These are phyloP conservation scores for Halesus radiatus DNA, from an alignment of 1,140 invertebrate species.

Conservation along the genomic window DNA sequence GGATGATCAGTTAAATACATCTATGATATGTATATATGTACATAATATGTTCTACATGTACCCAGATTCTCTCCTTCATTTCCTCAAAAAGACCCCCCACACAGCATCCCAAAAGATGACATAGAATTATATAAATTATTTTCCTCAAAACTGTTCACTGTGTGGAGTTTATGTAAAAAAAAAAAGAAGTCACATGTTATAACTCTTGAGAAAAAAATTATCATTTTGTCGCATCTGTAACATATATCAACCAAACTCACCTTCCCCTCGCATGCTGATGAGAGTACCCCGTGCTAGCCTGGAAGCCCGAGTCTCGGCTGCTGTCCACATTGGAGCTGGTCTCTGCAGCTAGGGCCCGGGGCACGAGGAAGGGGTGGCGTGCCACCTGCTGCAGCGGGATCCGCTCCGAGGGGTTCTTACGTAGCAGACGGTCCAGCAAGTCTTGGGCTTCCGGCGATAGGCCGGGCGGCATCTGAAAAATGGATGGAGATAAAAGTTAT, in stretches of 20 bases:
- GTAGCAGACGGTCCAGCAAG: conserved; percentile 86
- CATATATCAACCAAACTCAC: neutral
- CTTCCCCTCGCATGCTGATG: conserved; percentile 64
- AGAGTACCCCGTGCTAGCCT: conserved; percentile 68
- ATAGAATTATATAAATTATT: too few relatives aligned
- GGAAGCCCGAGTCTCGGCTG: conserved; percentile 66
- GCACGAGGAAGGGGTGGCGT: conserved; percentile 82
- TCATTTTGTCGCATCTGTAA: too few relatives aligned
- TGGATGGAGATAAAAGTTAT: neutral
- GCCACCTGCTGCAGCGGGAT: conserved; percentile 82
- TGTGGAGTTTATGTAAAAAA: too few relatives aligned
- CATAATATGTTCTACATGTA: too few relatives aligned
- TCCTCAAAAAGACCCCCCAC: too few relatives aligned
- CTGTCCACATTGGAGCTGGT: conserved; percentile 12
- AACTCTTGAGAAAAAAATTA: too few relatives aligned
- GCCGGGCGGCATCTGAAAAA: conserved; percentile 77
- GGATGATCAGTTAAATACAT: too few relatives aligned
- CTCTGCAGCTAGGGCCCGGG: neutral
- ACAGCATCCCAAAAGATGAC: too few relatives aligned
- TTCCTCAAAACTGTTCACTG: too few relatives aligned
- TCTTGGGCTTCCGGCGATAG: conserved; percentile 88
- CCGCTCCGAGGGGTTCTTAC: conserved; percentile 90
- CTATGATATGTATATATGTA: too few relatives aligned
- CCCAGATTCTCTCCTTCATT: too few relatives aligned
- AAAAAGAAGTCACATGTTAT: too few relatives aligned